Conservation (phyloP, 1,140 invertebrate species). For the Monomorium pharaonis region DNA sequence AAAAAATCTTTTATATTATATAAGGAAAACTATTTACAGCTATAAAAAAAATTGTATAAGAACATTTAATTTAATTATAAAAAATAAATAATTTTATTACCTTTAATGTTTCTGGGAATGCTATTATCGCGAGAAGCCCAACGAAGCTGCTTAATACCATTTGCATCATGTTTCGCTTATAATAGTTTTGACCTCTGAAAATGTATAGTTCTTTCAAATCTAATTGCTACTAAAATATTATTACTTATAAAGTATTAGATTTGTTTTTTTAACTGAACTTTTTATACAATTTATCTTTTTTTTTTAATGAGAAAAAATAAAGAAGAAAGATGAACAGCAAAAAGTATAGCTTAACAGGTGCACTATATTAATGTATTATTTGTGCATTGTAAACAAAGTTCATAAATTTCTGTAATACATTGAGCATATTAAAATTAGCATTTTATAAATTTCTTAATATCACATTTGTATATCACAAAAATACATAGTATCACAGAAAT, state of each 20-base stretch:
- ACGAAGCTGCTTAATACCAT: conserved; percentile 86
- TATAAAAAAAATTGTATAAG: background rate
- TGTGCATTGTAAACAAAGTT: background rate
- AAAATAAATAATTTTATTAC: conserved; percentile 59
- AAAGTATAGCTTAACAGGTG: too few species aligned
- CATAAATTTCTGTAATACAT: background rate
- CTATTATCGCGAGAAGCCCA: conserved; percentile 88
- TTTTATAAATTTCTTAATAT: background rate
- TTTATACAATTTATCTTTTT: too few species aligned
- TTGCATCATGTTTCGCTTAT: conserved; percentile 86
- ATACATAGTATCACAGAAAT: background rate
- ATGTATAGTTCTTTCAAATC: background rate
- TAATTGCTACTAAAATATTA: background rate
- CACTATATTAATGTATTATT: too few species aligned
- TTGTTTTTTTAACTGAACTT: too few species aligned
- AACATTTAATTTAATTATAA: background rate
- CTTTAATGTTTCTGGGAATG: conserved; percentile 87
- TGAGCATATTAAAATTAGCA: background rate
- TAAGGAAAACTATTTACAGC: background rate
- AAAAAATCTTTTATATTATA: background rate
- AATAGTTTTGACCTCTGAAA: conserved; percentile 88
- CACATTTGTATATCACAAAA: background rate
- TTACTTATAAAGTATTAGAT: background rate
- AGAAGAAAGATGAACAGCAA: too few species aligned
- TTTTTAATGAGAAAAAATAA: too few species aligned